A percentile compares a stretch with the other conserved stretches of the same genome.
Conservation (phyloP, 2,797 vertebrate genomes). For the Phoebastria nigripes region DNA sequence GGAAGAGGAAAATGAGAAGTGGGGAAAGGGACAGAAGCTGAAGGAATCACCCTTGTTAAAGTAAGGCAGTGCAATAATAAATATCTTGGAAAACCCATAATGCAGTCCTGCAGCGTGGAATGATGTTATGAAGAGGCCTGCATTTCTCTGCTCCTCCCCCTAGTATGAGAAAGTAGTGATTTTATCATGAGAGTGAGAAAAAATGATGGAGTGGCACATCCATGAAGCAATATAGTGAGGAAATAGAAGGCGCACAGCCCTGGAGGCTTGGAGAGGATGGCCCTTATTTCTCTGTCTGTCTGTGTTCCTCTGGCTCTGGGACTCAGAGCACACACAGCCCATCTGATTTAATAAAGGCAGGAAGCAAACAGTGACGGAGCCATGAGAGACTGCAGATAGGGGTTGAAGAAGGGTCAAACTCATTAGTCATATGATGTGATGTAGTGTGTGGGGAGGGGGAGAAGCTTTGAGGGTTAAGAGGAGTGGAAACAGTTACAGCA, state of each 20-base stretch:
- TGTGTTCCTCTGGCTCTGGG: conserved; percentile 7
- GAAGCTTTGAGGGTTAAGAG: background rate
- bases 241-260: background rate
- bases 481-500: conserved; percentile 42
- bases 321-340: conserved; percentile 1
- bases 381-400: conserved; percentile 65
- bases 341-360: conserved; percentile 63
- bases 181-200: conserved; percentile 7
- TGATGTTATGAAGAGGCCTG: background rate
- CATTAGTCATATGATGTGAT: conserved; percentile 61
- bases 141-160: background rate
- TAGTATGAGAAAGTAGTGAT: background rate
- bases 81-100: background rate
- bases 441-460: conserved; percentile 13
- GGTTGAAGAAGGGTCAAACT: conserved; percentile 68
- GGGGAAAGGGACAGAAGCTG: background rate
- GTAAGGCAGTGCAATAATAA: background rate
- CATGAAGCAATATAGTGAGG: background rate
- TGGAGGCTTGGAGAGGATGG: background rate
- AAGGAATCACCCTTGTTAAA: background rate
- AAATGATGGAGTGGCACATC: background rate
- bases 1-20: background rate
- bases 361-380: conserved; percentile 47
- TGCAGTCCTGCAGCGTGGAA: background rate
- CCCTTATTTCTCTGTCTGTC: background rate